A percentile compares a stretch with the other conserved stretches of the same genome.
Evolutionary conservation across 2,888 invertebrate species (phyloP).

Genomic region (Drosophila kambysellisi): DNA sequence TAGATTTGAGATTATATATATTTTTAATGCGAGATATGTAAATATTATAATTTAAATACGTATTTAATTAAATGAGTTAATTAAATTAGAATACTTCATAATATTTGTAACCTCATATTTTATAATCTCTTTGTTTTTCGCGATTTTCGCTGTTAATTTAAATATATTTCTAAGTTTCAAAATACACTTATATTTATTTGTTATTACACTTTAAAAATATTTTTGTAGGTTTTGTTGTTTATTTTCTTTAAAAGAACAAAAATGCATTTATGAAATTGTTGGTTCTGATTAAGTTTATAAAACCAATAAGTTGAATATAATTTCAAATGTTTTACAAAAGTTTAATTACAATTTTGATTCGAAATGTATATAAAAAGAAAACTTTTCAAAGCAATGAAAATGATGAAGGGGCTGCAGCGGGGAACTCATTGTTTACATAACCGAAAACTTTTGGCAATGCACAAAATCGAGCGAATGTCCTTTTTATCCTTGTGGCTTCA

Average conservation of each 20-base stretch:
- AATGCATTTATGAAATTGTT: background rate
- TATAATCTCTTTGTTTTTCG: background rate
- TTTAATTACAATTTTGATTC: background rate
- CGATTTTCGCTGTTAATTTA: background rate
- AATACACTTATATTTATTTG: background rate
- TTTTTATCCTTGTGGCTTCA: constrained; percentile 3
- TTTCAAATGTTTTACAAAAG: background rate
- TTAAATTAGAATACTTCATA: background rate
- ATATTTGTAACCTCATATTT: fast-evolving
- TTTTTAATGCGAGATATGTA: background rate
- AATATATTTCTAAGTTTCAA: background rate
- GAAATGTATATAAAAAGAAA: background rate
- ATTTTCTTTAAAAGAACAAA: background rate
- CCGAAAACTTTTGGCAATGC: constrained; percentile 10
- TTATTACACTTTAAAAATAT: background rate
- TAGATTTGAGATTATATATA: background rate
- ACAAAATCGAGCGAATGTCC: constrained; percentile 3
- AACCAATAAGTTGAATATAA: background rate
- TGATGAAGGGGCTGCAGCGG: background rate
- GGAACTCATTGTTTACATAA: constrained; percentile 5
- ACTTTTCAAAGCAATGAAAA: background rate
- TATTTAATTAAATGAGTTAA: background rate
- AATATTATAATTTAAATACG: background rate
- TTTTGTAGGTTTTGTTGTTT: background rate
- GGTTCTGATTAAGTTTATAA: background rate